A percentile compares a stretch with the other conserved stretches of the same genome.
Evolutionary conservation across 2,797 vertebrate species (phyloP).

Genomic region (Sebastes elongatus): DNA sequence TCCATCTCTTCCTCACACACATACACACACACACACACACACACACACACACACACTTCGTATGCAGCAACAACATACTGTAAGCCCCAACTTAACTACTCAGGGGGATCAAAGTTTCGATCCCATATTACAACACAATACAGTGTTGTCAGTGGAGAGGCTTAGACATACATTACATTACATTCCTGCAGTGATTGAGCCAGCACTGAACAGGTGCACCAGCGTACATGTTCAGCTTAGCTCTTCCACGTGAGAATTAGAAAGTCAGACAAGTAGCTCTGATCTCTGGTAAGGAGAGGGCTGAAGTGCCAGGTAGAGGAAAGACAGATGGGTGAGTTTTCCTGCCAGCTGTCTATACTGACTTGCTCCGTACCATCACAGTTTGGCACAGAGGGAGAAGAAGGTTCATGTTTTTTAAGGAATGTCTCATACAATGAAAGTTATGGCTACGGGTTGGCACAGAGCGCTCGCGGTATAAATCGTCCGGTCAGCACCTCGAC

Average conservation of each 20-base stretch:
- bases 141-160: conserved; percentile 56
- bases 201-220: conserved; percentile 57
- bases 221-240: conserved; percentile 58
- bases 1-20: not conserved
- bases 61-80: conserved; percentile 7
- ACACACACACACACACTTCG: not conserved
- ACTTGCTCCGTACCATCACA: conserved; percentile 23
- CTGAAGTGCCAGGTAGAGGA: conserved; percentile 46
- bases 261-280: conserved; percentile 58
- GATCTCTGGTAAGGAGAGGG: conserved; percentile 59
- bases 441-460: conserved; percentile 46
- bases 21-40: not conserved
- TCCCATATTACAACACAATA: conserved; percentile 46
- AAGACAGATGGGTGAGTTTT: conserved; percentile 61
- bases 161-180: conserved; percentile 53
- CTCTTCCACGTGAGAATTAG: conserved; percentile 56
- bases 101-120: conserved; percentile 51
- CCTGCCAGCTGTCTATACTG: conserved; percentile 61
- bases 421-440: conserved; percentile 44
- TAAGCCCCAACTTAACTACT: conserved; percentile 41
- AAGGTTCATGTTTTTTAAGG: conserved; percentile 33
- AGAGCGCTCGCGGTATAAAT: conserved; percentile 33
- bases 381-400: conserved; percentile 34
- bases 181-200: conserved; percentile 49
- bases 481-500: conserved; percentile 23